Evolutionary conservation across 2,797 vertebrate species (phyloP).

Genomic region (Ambastaia sidthimunki): DNA sequence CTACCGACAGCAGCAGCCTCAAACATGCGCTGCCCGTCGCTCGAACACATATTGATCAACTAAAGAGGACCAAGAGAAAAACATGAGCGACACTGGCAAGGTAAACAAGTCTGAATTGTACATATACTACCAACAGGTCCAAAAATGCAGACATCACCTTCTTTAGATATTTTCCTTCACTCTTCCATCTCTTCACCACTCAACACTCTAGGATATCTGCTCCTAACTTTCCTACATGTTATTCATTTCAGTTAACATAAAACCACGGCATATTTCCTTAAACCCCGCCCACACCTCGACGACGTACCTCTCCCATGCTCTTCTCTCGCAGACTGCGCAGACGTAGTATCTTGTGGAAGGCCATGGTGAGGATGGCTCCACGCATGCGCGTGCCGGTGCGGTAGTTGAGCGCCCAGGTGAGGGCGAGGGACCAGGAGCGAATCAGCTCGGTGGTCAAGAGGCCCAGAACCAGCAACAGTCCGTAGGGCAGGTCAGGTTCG

Average conservation of each 20-base stretch:
- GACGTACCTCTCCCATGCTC: constrained; percentile 86
- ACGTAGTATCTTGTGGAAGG: constrained; percentile 89
- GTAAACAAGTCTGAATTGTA: neutral
- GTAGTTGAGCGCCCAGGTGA: constrained; percentile 94
- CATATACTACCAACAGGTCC: constrained; percentile 38
- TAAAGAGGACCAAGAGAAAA: constrained; percentile 66
- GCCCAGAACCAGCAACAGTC: constrained; percentile 89
- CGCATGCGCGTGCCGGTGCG: constrained; percentile 88
- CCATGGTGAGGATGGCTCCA: constrained; percentile 89
- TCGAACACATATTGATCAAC: constrained; percentile 92
- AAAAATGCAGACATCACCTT: constrained; percentile 16
- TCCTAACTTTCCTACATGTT: constrained; percentile 29
- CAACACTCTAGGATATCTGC: constrained; percentile 26
- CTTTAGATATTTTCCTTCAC: constrained; percentile 31
- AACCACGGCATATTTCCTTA: too few species aligned
- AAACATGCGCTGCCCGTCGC: constrained; percentile 91
- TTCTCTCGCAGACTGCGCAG: constrained; percentile 90
- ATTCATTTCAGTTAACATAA: constrained; percentile 9
- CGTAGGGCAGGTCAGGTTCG: constrained; percentile 83
- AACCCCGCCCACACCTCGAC: neutral
- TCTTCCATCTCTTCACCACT: constrained; percentile 47
- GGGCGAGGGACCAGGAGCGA: constrained; percentile 91
- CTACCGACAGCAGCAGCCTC: constrained; percentile 91
- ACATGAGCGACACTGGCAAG: neutral
- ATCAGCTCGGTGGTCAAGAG: constrained; percentile 87